These are phyloP conservation scores for Drosophila dunni DNA, from an alignment of 1,140 invertebrate species.

Conservation along the genomic window DNA sequence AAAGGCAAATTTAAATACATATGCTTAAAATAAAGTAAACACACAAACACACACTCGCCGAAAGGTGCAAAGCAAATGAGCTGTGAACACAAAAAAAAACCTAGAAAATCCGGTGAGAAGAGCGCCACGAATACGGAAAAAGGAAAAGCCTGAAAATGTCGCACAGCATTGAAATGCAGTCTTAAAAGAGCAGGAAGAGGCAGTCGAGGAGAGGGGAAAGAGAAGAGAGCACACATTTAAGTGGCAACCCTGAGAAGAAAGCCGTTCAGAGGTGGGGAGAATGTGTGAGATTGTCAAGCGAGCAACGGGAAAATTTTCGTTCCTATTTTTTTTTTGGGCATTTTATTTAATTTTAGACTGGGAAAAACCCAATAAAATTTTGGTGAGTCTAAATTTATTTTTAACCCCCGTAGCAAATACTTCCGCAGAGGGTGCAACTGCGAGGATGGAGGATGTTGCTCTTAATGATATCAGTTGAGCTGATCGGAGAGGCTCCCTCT, in stretches of 20 bases:
- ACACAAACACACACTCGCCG: conserved; percentile 15
- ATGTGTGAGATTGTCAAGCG: conserved; percentile 55
- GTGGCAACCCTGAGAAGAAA: conserved; percentile 46
- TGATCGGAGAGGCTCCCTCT: conserved; percentile 45
- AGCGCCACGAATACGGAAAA: conserved; percentile 3
- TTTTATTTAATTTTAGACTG: conserved; percentile 53
- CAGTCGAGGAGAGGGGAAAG: background rate
- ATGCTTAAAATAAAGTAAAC: conserved; percentile 41
- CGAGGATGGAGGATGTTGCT: conserved; percentile 64
- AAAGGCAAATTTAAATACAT: conserved; percentile 37
- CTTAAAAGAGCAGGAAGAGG: conserved; percentile 4
- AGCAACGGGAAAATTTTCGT: conserved; percentile 1
- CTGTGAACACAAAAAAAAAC: conserved; percentile 59
- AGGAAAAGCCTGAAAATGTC: conserved; percentile 67
- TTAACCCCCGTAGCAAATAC: conserved; percentile 58
- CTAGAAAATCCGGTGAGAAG: conserved; percentile 15
- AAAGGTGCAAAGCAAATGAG: conserved; percentile 77
- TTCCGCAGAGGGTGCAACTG: conserved; percentile 57
- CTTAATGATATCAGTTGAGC: conserved; percentile 74
- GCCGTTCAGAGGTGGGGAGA: conserved; percentile 23
- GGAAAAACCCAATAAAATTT: conserved; percentile 44
- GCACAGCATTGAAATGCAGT: conserved; percentile 34
- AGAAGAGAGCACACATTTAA: conserved; percentile 39
- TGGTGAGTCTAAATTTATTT: conserved; percentile 59
- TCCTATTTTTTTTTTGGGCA: conserved; percentile 57